These are phyloP conservation scores for Neotoma lepida DNA, from an alignment of 2,113 vertebrate species.

Conservation along the genomic window DNA sequence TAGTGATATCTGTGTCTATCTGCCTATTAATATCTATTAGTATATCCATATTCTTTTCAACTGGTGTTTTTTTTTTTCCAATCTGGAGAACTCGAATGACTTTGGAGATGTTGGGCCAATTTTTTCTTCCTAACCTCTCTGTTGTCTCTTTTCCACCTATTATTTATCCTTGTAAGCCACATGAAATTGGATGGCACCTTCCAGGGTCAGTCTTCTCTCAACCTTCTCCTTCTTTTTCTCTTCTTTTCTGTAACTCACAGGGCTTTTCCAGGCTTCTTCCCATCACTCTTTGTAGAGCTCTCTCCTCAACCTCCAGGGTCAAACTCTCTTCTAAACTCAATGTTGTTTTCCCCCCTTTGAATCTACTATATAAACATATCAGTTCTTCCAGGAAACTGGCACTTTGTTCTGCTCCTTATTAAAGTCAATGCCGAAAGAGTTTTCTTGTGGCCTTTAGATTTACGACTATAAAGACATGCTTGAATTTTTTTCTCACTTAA, in stretches of 20 bases:
- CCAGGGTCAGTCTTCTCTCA: background rate
- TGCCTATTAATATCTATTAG: background rate
- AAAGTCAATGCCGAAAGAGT: background rate
- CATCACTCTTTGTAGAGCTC: background rate
- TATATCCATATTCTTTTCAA: background rate
- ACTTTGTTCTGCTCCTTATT: background rate
- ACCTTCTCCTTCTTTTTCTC: conserved; percentile 1
- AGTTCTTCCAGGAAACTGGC: background rate
- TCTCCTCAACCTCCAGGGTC: background rate
- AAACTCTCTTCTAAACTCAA: background rate
- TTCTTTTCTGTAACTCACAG: background rate
- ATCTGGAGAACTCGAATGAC: background rate
- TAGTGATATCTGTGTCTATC: too few species aligned
- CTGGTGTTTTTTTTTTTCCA: background rate
- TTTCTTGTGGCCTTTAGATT: background rate
- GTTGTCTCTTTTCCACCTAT: background rate
- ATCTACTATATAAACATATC: background rate
- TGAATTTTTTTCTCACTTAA: background rate
- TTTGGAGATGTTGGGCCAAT: background rate
- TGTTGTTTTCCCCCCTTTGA: background rate
- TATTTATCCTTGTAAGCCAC: background rate
- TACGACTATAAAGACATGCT: background rate
- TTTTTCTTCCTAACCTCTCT: conserved; percentile 6
- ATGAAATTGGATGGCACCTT: background rate
- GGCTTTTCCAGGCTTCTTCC: background rate